These are phyloP conservation scores for Auanema sp. DNA, from an alignment of 2,888 invertebrate species.

Conservation along the genomic window DNA sequence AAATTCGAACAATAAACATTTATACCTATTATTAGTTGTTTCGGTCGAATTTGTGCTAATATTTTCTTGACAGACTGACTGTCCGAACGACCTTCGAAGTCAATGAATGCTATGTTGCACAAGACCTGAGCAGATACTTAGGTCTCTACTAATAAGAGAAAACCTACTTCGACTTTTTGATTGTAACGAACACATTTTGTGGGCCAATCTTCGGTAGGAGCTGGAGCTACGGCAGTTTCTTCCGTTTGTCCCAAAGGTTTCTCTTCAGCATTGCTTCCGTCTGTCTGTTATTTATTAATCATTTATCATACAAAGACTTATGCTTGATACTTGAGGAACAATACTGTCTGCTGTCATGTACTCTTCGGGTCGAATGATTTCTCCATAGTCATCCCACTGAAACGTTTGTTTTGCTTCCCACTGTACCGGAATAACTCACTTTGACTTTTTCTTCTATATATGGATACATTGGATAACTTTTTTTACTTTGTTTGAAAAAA, in stretches of 20 bases:
- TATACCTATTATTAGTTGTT: constrained; percentile 19
- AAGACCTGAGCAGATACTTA: constrained; percentile 38
- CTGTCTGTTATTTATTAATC: not conserved
- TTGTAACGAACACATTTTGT: constrained; percentile 61
- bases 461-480: constrained; percentile 95
- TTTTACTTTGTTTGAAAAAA: constrained; percentile 83
- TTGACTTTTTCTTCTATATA: constrained; percentile 78
- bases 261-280: not conserved
- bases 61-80: constrained; percentile 75
- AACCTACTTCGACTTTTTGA: constrained; percentile 53
- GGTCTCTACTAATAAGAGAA: not conserved
- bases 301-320: not conserved
- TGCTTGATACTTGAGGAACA: constrained; percentile 12
- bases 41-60: constrained; percentile 67
- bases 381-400: constrained; percentile 92
- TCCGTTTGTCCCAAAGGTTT: too few relatives aligned
- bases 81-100: constrained; percentile 85
- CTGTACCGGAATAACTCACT: constrained; percentile 23
- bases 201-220: constrained; percentile 52
- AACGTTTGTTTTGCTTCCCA: constrained; percentile 63
- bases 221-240: too few relatives aligned
- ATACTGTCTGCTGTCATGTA: constrained; percentile 70
- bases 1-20: not conserved
- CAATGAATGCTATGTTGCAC: constrained; percentile 75
- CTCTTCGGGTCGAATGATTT: constrained; percentile 87